Conservation (phyloP, 2,888 invertebrate genomes). For the Xylophagus ater region DNA sequence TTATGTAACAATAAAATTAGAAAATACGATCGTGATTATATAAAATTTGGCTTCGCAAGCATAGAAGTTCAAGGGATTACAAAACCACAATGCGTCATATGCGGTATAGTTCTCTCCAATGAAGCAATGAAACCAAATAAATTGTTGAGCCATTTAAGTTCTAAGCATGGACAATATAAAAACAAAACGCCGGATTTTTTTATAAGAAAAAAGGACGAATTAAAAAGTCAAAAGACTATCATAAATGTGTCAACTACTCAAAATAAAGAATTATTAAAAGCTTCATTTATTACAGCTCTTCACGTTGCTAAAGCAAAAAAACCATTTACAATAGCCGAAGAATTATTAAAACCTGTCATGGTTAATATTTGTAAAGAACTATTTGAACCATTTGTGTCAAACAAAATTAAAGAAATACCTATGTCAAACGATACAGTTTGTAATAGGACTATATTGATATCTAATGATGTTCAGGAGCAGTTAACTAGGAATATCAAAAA, state of each 20-base stretch:
- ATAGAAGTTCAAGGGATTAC: constrained; percentile 3
- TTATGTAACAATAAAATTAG: neutral
- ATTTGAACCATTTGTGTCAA: constrained; percentile 4
- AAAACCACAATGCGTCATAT: constrained; percentile 1
- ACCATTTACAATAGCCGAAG: constrained; percentile 8
- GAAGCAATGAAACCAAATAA: constrained; percentile 4
- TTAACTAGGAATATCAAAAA: constrained; percentile 6
- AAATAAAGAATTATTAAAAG: constrained; percentile 7
- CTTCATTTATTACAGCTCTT: constrained; percentile 5
- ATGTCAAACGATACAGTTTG: constrained; percentile 8
- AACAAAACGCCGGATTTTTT: constrained; percentile 5
- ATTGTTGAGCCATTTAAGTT: constrained; percentile 7
- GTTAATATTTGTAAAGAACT: constrained; percentile 8
- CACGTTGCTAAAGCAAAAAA: constrained; percentile 8
- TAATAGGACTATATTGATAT: constrained; percentile 6
- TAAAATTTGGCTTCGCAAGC: constrained; percentile 1
- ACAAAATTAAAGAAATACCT: constrained; percentile 7
- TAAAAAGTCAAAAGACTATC: constrained; percentile 4
- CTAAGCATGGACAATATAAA: constrained; percentile 8
- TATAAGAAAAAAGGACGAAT: constrained; percentile 3
- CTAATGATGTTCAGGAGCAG: constrained; percentile 8
- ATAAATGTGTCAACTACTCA: constrained; percentile 1
- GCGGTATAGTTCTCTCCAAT: constrained; percentile 2
- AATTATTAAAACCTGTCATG: constrained; percentile 7
- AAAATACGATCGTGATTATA: constrained; percentile 2